Percentiles rank a stretch among this genome's conserved stretches.
Evolutionary conservation across 1,140 invertebrate species (phyloP).

Genomic region (Hycleus cichorii): DNA sequence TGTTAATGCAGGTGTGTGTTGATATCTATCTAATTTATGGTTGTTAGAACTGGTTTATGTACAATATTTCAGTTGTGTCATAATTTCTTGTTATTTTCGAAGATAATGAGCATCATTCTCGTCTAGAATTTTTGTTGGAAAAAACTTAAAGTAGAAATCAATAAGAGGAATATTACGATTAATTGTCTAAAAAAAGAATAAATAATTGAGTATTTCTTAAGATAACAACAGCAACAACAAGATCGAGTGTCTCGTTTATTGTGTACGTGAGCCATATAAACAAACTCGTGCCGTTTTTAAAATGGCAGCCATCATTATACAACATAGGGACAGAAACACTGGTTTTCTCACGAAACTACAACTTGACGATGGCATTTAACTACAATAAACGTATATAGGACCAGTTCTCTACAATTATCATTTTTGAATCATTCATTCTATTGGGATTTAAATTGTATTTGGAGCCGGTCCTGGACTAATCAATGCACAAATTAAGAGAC

Average conservation of each 20-base stretch:
- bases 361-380: conserved; percentile 8
- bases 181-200: no score
- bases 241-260: background rate
- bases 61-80: conserved; percentile 29
- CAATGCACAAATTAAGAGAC: no score
- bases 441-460: no score
- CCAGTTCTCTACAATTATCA: background rate
- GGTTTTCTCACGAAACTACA: conserved; percentile 30
- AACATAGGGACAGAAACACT: conserved; percentile 25
- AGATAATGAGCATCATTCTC: no score
- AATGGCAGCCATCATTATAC: conserved; percentile 24
- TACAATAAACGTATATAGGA: background rate
- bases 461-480: no score
- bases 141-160: no score
- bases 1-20: conserved; percentile 30
- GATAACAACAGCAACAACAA: no score
- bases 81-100: conserved; percentile 27
- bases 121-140: no score
- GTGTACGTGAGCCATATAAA: conserved; percentile 17
- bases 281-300: conserved; percentile 15
- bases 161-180: no score
- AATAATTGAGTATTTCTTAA: no score
- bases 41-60: conserved; percentile 5
- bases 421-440: conserved; percentile 8
- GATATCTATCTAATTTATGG: conserved; percentile 33